Base-by-base conservation (phyloP, 2,797 vertebrate genomes). In the Discoglossus pictus region DNA sequence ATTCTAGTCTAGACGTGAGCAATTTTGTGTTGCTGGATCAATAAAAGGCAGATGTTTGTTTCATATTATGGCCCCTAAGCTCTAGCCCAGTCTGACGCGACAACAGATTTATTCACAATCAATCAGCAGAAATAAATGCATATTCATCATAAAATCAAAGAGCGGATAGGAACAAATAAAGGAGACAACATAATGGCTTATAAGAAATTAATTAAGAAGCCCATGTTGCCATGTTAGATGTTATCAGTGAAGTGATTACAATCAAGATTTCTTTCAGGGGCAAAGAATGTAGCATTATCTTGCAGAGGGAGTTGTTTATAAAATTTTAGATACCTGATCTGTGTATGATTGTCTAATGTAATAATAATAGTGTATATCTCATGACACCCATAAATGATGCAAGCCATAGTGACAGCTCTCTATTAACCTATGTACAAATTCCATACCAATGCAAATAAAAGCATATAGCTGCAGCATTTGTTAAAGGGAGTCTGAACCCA, bases 1-100 rank as follows among this genome's bases (percentile, higher is more conserved):
- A 58, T 71, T 71, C 53, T 52, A 35, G 68, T 71, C 68, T 71
- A 71, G 68, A 71, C 68, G 40, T 71, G 68, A 71, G 68, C 68
- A 71, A 59, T 64, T 71, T 59, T 64, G 46, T 51, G 24, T 52
- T 59, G 44, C 9, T 21, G 38, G 53, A 71, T 71, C 68, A 71
- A 64, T 71, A 71, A 64, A 64, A 71, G 63, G 53, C 68, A 71
- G 61, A 71, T 71, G 68, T 63, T 63, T 38, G 20, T 52, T 59
- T 64, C 46, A 59, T 52, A 64, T 71, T 71, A 71, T 71, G 67
- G 68, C 46, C 61, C 53, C 42, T 23, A 56, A 65, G 36, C 44
- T 43, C 31, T 40, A 35, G 63, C 52, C 68, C 60, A 50, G 43
- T 40, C 43, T 71, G 53, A 36, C 52, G 59, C 51, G 25, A 7